Evolutionary conservation across 1,140 invertebrate genomes (phyloP).

Genomic region (Drosophila repleta): DNA sequence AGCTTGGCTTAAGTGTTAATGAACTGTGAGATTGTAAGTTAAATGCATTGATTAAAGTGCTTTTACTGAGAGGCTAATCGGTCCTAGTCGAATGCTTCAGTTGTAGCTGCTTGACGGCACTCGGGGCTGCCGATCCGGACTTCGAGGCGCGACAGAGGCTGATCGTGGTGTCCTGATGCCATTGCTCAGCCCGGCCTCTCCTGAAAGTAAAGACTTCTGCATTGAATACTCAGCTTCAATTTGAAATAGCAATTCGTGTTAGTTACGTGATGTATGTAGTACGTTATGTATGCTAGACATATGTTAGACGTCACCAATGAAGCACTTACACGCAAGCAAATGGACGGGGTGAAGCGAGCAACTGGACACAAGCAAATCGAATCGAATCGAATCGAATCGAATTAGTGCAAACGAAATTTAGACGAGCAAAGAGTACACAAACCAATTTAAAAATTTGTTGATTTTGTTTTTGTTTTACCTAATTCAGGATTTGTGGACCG

Average conservation of each 20-base stretch:
- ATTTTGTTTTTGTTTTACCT: slow-evolving; percentile 54
- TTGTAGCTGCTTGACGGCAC: no score
- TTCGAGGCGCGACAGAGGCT: background rate
- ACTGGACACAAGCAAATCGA: no score
- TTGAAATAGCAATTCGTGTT: no score
- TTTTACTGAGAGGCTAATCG: no score
- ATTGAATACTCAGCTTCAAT: no score
- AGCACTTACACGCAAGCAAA: background rate
- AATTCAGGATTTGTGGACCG: slow-evolving; percentile 32
- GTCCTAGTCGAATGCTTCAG: no score
- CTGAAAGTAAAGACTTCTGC: background rate
- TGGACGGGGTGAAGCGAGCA: background rate
- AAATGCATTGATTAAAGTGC: no score
- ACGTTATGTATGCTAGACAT: no score
- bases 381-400: no score
- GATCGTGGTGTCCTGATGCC: background rate
- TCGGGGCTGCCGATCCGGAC: background rate
- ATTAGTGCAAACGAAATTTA: background rate
- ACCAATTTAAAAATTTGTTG: background rate
- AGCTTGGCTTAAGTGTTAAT: no score
- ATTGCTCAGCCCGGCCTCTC: background rate
- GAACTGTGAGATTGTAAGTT: no score
- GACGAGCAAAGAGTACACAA: background rate
- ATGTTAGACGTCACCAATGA: background rate
- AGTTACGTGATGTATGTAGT: no score